These are phyloP conservation scores for Drosophila emarginata DNA, from an alignment of 2,888 invertebrate genomes.

Conservation along the genomic window DNA sequence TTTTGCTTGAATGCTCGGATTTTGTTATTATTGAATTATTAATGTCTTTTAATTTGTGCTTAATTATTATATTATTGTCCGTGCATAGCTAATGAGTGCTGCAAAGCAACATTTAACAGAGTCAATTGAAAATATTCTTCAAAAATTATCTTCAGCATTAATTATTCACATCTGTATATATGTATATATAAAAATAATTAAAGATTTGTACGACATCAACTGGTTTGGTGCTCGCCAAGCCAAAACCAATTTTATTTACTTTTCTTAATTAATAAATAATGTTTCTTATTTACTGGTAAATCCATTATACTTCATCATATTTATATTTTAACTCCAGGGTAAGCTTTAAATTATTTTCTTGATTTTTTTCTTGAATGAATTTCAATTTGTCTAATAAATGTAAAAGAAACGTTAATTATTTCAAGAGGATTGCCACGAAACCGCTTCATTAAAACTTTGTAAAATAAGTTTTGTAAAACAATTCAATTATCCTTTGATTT, in stretches of 20 bases:
- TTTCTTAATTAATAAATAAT: background rate
- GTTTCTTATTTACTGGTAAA: background rate
- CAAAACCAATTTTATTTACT: background rate
- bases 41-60: slow-evolving; percentile 38
- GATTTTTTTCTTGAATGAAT: background rate
- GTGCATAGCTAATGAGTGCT: background rate
- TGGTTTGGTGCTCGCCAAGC: background rate
- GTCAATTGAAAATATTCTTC: background rate
- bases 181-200: too few species aligned
- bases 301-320: background rate
- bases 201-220: too few species aligned
- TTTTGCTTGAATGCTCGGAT: background rate
- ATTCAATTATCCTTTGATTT: background rate
- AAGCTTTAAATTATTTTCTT: background rate
- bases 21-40: slow-evolving; percentile 36
- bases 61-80: slow-evolving; percentile 34
- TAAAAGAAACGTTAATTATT: background rate
- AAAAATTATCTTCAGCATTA: background rate
- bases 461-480: background rate
- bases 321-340: background rate
- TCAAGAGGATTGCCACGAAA: too few species aligned
- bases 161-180: background rate
- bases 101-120: background rate
- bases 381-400: background rate
- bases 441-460: background rate